A percentile compares a stretch with the other conserved stretches of the same genome.
phyloP scores from a whole-genome alignment of 2,113 vertebrate species.

The Dicentrarchus labrax region DNA sequence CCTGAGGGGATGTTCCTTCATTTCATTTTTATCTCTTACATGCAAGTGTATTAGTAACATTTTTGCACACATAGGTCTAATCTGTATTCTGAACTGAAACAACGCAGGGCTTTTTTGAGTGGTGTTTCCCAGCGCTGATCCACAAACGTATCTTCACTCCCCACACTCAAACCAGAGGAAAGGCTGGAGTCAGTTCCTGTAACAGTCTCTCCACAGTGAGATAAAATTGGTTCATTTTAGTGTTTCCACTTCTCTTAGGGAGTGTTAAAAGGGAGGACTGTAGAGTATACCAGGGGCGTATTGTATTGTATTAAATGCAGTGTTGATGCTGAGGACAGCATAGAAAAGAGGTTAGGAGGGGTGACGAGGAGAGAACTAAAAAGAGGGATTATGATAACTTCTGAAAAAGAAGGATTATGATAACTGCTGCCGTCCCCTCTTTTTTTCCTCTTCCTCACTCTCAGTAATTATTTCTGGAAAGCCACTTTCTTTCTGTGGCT shows the following conservation, averaged over 20 bases:
- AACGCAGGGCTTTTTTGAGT: background rate
- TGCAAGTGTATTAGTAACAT: background rate
- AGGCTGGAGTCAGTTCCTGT: constrained; percentile 20
- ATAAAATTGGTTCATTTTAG: constrained; percentile 49
- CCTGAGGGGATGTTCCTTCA: background rate
- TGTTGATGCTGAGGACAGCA: constrained; percentile 42
- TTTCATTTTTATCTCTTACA: background rate
- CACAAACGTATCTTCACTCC: background rate
- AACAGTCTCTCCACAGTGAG: background rate
- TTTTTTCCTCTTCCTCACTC: constrained; percentile 7
- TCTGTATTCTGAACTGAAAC: constrained; percentile 6
- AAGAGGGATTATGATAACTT: constrained; percentile 54
- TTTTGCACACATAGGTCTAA: background rate
- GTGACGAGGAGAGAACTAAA: constrained; percentile 5
- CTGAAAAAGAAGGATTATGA: constrained; percentile 51
- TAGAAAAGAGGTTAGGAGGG: constrained; percentile 16
- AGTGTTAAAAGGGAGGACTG: background rate
- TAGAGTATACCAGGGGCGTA: background rate
- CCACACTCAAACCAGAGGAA: background rate
- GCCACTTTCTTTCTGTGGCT: constrained; percentile 26
- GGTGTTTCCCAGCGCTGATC: constrained; percentile 1
- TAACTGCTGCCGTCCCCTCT: constrained; percentile 32
- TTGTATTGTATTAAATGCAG: constrained; percentile 26
- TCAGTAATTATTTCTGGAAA: constrained; percentile 64
- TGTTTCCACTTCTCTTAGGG: constrained; percentile 29